Base-by-base conservation (phyloP, 2,113 vertebrate species). In the Murina feae region DNA sequence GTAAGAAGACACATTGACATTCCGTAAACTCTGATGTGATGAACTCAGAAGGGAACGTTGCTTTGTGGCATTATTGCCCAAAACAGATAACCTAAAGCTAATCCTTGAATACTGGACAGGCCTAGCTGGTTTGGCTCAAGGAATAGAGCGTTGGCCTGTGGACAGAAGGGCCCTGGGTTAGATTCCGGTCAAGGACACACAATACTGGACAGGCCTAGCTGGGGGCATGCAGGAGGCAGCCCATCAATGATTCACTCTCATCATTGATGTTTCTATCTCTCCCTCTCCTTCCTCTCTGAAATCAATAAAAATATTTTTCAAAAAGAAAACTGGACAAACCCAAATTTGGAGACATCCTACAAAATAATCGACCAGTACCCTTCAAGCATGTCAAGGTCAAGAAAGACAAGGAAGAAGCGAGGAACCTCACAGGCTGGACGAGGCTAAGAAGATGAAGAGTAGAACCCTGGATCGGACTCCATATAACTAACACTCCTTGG, bases 401-500 rank as follows among this genome's bases (percentile, higher is more conserved):
- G 42, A 88, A 85, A 44, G 10, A 58, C 6, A 80, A 74, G 42
- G 16, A 51, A 51, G 44, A 37, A 25, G 21, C 32, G 20, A 51
- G 28, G 53, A 74, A 47, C 21, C 28, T 83, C 53, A 51, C 9
- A n/a, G 14, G 79, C 42, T 28, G 14, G 42, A 55, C 6, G 53
- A 89, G 3, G 69, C 18, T 14, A 21, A 65, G 23, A 42, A 69
- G 32, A 68, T 1, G 35, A 4, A 8, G 63, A 11, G 4, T 39
- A 35, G 42, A 58, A 18, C 32, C 25, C 79, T 35, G 13, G 30
- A 42, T 5, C 9, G 0, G 12, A 47, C 12, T 74, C 11, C 8
- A 6, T 17, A 3, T 14, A 53, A 66, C 4, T 25, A 5, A 20
- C 53, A 30, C 1, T 11, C 20, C 6, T 4, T 2, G 10, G 14